Base-by-base conservation (phyloP, 2,888 invertebrate genomes). In the Pyrochroa serraticornis region DNA sequence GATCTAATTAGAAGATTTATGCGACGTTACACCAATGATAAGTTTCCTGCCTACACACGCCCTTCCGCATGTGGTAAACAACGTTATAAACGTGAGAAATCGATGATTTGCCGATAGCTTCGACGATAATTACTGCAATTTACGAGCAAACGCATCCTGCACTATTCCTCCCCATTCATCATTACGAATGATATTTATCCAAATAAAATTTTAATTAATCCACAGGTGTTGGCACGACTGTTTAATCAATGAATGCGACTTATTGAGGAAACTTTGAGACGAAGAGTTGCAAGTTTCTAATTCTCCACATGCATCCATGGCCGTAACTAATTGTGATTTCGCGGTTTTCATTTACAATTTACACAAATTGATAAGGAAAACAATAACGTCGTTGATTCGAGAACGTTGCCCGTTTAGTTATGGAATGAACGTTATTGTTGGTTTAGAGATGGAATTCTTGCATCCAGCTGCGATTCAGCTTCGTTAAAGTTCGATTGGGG, bases 21-120 rank as follows among this genome's bases (percentile, higher is more conserved):
- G 48, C 46, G 34, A 44, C 35, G 46, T 34, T 37, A 37, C 22
- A 22, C 22, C 22, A 22, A 22, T 22, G 22, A 22, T 22, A 22
- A 22, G 22, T 22, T 22, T 22, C 22, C 22, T 22, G 22, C 22
- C 22, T 22, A 5, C 22, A 22, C 5, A 5, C 22, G 45, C 52
- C 52, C 52, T 52, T 44, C 5, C 22, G 44, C 45, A 45, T 45
- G 13, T 33, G 39, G 48, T 43, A 45, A 52, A 47, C 49, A 46
- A 33, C 42, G 54, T 48, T 50, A 45, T 45, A 45, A 53, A 57
- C 52, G 57, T 33, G 53, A 57, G 53, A 54, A 63, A 62, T 64
- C 64, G 61, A 64, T 64, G 62, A 62, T 64, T 57, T 55, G 61
- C 64, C 64, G 60, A 64, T 64, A 57, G 64, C 62, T 38, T 45